Evolutionary conservation across 2,113 vertebrate species (phyloP), one percentile per base, ranked within the genome.

Genomic region (Lagopus leucura): DNA sequence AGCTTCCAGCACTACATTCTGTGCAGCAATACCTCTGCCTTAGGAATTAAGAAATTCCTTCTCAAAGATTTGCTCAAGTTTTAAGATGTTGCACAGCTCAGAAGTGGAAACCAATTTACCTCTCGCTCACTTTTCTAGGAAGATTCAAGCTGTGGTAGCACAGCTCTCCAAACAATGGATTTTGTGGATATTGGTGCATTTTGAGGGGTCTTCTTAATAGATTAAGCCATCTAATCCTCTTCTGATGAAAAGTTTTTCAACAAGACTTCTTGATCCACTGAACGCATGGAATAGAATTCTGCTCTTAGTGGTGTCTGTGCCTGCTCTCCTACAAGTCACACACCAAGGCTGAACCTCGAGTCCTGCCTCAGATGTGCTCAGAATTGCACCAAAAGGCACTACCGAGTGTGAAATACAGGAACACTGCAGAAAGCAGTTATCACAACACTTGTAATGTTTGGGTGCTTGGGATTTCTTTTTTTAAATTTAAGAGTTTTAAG

Each of bases 391-490:
- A 61, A 6, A 12, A 81, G 43, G 10, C 5, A 21, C 5, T 58
- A 63, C 18, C 9, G 47, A n/a, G n/a, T 11, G 48, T 82, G 20
- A 4, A 65, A 63, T 12, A 8, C 5, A 79, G 66, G 7, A 72
- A 2, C 40, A 84, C 6, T 22, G 38, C 10, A 22, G 8, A 73
- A 0, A 82, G 2, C 8, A 57, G 22, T 66, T n/a, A 70, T 8
- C 70, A 67, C 4, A 66, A 54, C 40, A 75, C 61, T 10, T 30
- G 4, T 11, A 34, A 40, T 0, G 0, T 7, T n/a, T 19, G 24
- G 48, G 22, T 50, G 48, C 13, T 50, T 50, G 25, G 14, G 52
- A 25, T 52, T 50, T 13, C 22, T 11, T 48, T 25, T 52, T 27
- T 52, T 54, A 3, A 5, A 19, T 32, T 0, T 18, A 6, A 6